These are phyloP conservation scores for Onychomys leucogaster DNA, from an alignment of 2,797 vertebrate species.

Conservation along the genomic window DNA sequence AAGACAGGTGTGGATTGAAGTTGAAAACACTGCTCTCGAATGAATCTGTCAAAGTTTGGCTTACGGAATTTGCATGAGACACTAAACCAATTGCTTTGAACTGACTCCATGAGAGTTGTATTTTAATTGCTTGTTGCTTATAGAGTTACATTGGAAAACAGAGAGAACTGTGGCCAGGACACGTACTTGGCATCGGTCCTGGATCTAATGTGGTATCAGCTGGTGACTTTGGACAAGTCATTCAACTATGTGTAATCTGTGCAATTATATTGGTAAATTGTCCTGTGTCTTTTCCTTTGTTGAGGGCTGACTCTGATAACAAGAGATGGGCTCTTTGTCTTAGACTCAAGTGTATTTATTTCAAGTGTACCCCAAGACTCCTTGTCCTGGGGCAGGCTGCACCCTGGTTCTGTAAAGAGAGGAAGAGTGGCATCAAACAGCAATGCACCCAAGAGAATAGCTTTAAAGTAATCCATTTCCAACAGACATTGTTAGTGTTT, in stretches of 20 bases:
- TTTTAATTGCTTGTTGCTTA: neutral
- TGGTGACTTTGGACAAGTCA: neutral
- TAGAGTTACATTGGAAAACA: neutral
- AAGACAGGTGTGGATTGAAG: slow-evolving; percentile 63
- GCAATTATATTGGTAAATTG: neutral
- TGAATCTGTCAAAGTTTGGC: slow-evolving; percentile 55
- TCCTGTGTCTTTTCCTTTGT: neutral
- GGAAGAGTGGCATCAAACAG: neutral
- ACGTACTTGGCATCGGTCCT: neutral
- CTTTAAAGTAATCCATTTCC: neutral
- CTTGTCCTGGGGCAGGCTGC: neutral
- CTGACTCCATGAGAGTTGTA: neutral
- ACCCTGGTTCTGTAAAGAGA: neutral
- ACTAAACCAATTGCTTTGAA: slow-evolving; percentile 47
- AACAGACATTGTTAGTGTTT: neutral
- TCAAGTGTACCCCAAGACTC: neutral
- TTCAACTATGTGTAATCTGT: neutral
- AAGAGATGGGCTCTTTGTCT: neutral
- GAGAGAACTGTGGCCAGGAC: neutral
- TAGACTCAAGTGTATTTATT: neutral
- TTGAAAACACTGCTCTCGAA: slow-evolving; percentile 44
- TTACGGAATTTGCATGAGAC: slow-evolving; percentile 62
- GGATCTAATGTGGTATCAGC: neutral
- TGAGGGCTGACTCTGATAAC: neutral
- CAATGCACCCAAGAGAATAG: neutral